Percentiles rank a stretch among this genome's conserved stretches.
Conservation (phyloP, 2,113 vertebrate genomes). For the Pagrus major region DNA sequence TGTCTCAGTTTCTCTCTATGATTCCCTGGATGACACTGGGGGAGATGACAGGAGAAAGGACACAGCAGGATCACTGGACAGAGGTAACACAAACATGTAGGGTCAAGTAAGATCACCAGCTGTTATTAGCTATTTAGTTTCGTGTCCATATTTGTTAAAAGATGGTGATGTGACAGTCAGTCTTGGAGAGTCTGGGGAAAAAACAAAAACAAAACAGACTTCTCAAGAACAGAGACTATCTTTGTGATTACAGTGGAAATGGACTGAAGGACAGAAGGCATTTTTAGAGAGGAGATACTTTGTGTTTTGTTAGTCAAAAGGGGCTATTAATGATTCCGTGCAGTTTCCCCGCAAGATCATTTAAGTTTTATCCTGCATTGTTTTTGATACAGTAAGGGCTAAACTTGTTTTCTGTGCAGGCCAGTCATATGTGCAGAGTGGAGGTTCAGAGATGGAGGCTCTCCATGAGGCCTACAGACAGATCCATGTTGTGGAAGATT, state of each 20-base stretch:
- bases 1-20: slow-evolving; percentile 87
- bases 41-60: slow-evolving; percentile 63
- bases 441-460: slow-evolving; percentile 88
- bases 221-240: too few species aligned
- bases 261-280: too few species aligned
- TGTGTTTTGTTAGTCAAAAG: background rate
- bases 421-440: slow-evolving; percentile 82
- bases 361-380: background rate
- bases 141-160: too few species aligned
- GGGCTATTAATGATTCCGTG: background rate
- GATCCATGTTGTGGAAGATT: slow-evolving; percentile 82
- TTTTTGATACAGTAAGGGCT: background rate
- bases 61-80: slow-evolving; percentile 54
- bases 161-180: too few species aligned
- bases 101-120: background rate
- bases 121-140: too few species aligned
- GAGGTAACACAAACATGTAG: slow-evolving; percentile 51
- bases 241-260: too few species aligned
- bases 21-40: slow-evolving; percentile 89
- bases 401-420: slow-evolving; percentile 40
- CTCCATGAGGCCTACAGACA: slow-evolving; percentile 89
- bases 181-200: too few species aligned
- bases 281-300: too few species aligned
- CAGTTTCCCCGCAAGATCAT: background rate
- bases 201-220: too few species aligned